Percentiles rank a stretch among this genome's conserved stretches.
phyloP scores from a whole-genome alignment of 2,797 vertebrate species.

The Hydrocynus forskahlii region DNA sequence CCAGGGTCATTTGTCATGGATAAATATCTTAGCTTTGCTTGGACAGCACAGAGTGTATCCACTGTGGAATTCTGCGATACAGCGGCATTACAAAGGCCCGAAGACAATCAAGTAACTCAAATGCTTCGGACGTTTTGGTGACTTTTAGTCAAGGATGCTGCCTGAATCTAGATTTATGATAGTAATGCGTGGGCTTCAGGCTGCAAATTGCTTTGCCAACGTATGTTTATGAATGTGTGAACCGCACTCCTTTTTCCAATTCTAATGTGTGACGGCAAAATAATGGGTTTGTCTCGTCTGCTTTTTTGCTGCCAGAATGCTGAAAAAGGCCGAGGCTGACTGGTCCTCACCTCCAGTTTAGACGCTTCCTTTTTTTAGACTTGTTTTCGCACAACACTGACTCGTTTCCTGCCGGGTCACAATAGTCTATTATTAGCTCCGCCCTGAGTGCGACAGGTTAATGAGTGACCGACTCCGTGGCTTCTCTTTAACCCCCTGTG shows the following conservation, averaged over 20 bases:
- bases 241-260: conserved; percentile 35
- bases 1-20: conserved; percentile 23
- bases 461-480: conserved; percentile 39
- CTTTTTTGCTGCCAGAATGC: conserved; percentile 45
- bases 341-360: conserved; percentile 12
- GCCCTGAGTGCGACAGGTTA: conserved; percentile 30
- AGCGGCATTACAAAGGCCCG: conserved; percentile 29
- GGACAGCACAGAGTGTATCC: conserved; percentile 11
- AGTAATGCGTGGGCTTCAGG: conserved; percentile 26
- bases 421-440: conserved; percentile 31
- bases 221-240: conserved; percentile 52
- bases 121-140: conserved; percentile 42
- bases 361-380: neutral
- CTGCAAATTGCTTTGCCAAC: conserved; percentile 56
- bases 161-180: conserved; percentile 51
- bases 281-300: conserved; percentile 55
- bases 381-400: neutral
- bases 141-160: conserved; percentile 50
- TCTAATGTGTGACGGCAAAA: conserved; percentile 50
- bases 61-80: conserved; percentile 2
- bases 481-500: conserved; percentile 45
- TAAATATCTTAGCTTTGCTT: conserved; percentile 27
- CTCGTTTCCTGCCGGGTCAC: conserved; percentile 12
- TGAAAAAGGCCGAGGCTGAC: conserved; percentile 18
- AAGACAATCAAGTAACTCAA: conserved; percentile 49